These are phyloP conservation scores for Corythornis cristatus DNA, from an alignment of 2,113 vertebrate species.

Conservation along the genomic window DNA sequence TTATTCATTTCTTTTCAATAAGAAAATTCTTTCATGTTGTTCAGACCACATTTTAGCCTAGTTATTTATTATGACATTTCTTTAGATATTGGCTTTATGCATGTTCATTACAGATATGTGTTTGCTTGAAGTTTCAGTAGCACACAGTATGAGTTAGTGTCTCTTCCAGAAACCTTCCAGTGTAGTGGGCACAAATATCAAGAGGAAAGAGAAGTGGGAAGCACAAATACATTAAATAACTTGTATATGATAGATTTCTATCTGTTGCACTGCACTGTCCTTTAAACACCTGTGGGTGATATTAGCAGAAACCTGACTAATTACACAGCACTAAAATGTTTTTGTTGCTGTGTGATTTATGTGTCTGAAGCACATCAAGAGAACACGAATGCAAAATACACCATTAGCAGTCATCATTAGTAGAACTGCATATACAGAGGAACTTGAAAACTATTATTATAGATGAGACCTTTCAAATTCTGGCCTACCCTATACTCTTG, in stretches of 20 bases:
- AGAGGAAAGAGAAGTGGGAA: neutral
- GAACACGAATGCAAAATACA: neutral
- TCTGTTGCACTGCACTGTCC: neutral
- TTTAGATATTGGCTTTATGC: neutral
- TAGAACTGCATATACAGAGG: neutral
- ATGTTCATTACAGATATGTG: neutral
- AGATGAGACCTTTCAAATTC: neutral
- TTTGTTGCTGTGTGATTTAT: neutral
- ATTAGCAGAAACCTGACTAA: neutral
- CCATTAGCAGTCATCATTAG: neutral
- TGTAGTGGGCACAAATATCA: neutral
- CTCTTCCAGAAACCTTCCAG: neutral
- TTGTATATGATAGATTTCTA: neutral
- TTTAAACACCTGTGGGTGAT: neutral
- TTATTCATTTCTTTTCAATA: neutral
- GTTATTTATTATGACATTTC: neutral
- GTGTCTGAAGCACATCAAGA: neutral
- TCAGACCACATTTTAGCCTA: neutral
- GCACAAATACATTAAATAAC: neutral
- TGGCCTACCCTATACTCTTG: neutral
- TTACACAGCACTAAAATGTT: neutral
- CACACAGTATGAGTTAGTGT: neutral
- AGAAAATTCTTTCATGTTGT: slow-evolving; percentile 23
- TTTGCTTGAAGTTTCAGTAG: neutral
- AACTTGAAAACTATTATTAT: neutral